Evolutionary conservation across 2,113 vertebrate species (phyloP).

Genomic region (Phaetusa simplex): DNA sequence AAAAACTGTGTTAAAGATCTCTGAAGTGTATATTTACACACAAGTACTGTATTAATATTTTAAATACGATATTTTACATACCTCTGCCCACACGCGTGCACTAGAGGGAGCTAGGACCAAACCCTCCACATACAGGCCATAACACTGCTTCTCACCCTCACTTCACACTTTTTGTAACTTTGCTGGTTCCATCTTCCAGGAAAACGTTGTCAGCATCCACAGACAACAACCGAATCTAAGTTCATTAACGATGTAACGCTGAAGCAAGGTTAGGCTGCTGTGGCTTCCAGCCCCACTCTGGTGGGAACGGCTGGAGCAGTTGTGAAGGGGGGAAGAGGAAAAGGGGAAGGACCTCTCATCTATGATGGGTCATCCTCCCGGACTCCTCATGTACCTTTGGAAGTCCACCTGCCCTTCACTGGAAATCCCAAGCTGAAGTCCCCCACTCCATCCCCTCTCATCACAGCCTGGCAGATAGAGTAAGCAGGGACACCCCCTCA

Average conservation of each 20-base stretch:
- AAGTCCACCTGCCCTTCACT: neutral
- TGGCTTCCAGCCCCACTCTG: neutral
- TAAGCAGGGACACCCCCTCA: neutral
- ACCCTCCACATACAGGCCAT: neutral
- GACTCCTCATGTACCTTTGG: neutral
- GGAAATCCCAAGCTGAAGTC: neutral
- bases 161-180: neutral
- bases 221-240: neutral
- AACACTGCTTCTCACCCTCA: neutral
- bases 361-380: neutral
- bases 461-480: neutral
- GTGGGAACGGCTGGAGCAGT: neutral
- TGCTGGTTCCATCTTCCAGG: neutral
- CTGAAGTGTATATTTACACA: neutral
- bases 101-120: conserved; percentile 62
- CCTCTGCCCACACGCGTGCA: neutral
- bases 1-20: neutral
- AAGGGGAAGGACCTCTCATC: neutral
- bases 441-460: neutral
- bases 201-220: neutral
- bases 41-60: neutral
- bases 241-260: neutral
- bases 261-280: neutral
- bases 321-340: neutral
- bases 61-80: neutral